phyloP scores from a whole-genome alignment of 2,113 vertebrate genomes.

The Athene noctua region DNA sequence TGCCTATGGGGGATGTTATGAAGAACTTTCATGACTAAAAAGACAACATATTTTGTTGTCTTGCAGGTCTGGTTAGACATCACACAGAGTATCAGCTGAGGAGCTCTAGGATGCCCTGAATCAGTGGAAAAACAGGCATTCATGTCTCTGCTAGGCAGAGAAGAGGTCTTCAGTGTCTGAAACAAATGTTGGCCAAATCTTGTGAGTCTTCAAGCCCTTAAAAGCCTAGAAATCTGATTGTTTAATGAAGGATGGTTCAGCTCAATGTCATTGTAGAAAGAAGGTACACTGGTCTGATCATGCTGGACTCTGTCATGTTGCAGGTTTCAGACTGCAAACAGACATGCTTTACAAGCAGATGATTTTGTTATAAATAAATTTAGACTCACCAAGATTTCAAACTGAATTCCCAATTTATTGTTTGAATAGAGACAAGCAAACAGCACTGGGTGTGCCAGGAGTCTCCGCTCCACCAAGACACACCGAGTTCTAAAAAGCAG shows the following conservation, averaged over 20 bases:
- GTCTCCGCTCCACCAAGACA: no score
- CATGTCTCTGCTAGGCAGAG: neutral
- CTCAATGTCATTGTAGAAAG: neutral
- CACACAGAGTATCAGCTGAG: neutral
- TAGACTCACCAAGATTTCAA: no score
- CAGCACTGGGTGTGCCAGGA: no score
- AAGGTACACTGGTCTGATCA: neutral
- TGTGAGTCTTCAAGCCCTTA: neutral
- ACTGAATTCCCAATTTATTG: no score
- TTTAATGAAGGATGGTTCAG: neutral
- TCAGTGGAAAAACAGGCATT: neutral
- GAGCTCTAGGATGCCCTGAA: neutral
- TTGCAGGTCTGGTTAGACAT: neutral
- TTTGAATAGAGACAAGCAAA: no score
- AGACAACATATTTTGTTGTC: neutral
- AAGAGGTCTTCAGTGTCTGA: neutral
- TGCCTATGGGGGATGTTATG: neutral
- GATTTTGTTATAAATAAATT: no score
- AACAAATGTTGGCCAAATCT: neutral
- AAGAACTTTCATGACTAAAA: neutral
- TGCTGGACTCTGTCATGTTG: neutral
- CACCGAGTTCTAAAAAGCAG: no score
- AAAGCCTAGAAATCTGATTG: neutral
- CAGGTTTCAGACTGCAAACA: neutral
- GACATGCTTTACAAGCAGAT: neutral